These are phyloP conservation scores for Scolanthus callimorphus DNA, from an alignment of 92 coral and sea anemone species.

Conservation along the genomic window DNA sequence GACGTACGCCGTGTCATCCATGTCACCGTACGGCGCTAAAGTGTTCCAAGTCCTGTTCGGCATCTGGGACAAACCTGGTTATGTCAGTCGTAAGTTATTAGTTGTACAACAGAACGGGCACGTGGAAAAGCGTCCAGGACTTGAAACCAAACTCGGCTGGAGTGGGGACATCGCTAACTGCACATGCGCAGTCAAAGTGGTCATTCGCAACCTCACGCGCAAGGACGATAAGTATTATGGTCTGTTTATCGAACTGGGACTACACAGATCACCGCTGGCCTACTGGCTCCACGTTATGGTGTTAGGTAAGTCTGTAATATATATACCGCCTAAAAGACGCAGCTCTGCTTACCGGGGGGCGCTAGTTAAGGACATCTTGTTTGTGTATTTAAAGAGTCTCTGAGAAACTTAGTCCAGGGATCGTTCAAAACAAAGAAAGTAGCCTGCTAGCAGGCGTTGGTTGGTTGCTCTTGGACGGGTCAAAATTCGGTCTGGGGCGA, in stretches of 20 bases:
- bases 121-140: background rate
- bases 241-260: background rate
- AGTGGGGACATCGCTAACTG: background rate
- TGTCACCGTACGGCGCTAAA: background rate
- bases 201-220: background rate
- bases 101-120: background rate
- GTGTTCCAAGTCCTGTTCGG: background rate
- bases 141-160: background rate
- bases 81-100: background rate
- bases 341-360: too few relatives aligned
- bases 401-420: too few relatives aligned
- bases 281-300: background rate
- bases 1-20: background rate
- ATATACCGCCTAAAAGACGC: too few relatives aligned
- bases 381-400: too few relatives aligned
- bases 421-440: too few relatives aligned
- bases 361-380: too few relatives aligned
- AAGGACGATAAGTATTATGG: background rate
- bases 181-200: background rate
- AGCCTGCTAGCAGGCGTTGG: too few relatives aligned
- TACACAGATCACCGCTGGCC: background rate
- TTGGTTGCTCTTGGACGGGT: too few relatives aligned
- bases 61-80: background rate
- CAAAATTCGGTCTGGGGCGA: too few relatives aligned
- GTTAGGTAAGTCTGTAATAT: background rate